Evolutionary conservation across 2,797 vertebrate species (phyloP).

Genomic region (Cynodonichthys magdalenae): DNA sequence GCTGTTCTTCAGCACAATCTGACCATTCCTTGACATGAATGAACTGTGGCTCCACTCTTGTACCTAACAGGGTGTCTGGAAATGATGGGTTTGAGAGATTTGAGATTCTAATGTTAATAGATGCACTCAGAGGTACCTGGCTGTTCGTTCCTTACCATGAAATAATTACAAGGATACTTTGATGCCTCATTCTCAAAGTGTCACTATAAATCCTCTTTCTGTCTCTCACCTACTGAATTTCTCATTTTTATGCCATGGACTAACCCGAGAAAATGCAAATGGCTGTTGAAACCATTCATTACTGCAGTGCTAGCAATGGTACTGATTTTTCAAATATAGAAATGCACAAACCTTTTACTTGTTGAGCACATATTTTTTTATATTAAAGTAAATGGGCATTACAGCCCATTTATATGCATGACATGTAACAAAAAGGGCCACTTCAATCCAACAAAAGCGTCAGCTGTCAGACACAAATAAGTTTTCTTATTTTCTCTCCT

Average conservation of each 20-base stretch:
- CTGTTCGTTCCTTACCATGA: constrained; percentile 60
- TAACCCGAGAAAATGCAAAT: constrained; percentile 38
- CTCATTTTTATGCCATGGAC: constrained; percentile 44
- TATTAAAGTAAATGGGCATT: not conserved
- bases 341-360: constrained; percentile 33
- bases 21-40: constrained; percentile 62
- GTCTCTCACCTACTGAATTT: not conserved
- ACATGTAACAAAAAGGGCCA: not conserved
- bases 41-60: constrained; percentile 53
- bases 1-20: constrained; percentile 61
- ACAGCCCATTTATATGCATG: too few relatives aligned
- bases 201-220: not conserved
- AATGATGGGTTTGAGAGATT: constrained; percentile 67
- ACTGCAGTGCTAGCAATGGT: constrained; percentile 57
- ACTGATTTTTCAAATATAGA: constrained; percentile 47
- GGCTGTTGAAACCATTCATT: constrained; percentile 56
- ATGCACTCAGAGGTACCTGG: constrained; percentile 50
- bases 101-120: constrained; percentile 55
- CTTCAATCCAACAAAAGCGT: not conserved
- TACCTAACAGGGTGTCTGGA: constrained; percentile 49
- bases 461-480: too few relatives aligned
- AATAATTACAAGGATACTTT: constrained; percentile 51
- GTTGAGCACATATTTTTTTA: not conserved
- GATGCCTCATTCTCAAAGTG: constrained; percentile 9
- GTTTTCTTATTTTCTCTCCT: not conserved